Evolutionary conservation across 1,140 invertebrate genomes (phyloP).

Genomic region (Drosophila sp.): DNA sequence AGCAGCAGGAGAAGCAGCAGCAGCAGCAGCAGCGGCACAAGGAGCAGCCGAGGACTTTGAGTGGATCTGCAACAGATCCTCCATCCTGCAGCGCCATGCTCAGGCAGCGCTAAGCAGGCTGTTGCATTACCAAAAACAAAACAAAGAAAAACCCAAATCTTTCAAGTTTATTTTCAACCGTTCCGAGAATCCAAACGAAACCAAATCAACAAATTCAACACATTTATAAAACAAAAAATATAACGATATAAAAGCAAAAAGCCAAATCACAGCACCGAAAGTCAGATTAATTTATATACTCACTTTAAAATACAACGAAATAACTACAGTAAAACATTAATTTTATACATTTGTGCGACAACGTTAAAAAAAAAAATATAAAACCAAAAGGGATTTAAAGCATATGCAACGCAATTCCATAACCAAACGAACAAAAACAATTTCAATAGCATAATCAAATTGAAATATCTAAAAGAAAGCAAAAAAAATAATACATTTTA

Average conservation of each 20-base stretch:
- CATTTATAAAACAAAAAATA: constrained; percentile 58
- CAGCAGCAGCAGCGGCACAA: constrained; percentile 56
- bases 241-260: constrained; percentile 16
- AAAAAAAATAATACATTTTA: constrained; percentile 37
- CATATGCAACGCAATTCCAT: constrained; percentile 6
- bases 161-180: constrained; percentile 51
- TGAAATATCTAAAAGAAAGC: constrained; percentile 4
- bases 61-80: constrained; percentile 56
- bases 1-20: constrained; percentile 58
- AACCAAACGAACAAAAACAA: constrained; percentile 20
- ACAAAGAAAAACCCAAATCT: constrained; percentile 8
- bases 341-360: constrained; percentile 28
- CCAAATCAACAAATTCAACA: constrained; percentile 49
- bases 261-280: constrained; percentile 68
- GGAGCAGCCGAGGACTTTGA: constrained; percentile 60
- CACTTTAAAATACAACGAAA: constrained; percentile 38
- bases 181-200: constrained; percentile 24
- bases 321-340: constrained; percentile 22
- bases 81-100: constrained; percentile 59
- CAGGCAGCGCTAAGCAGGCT: constrained; percentile 64
- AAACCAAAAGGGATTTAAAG: constrained; percentile 2
- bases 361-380: constrained; percentile 25
- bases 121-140: constrained; percentile 51
- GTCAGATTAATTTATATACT: constrained; percentile 81
- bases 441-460: constrained; percentile 11